Conservation (phyloP, 30 jellyfish, hydroid and myxozoan species). For the Clytia hemisphaerica region DNA sequence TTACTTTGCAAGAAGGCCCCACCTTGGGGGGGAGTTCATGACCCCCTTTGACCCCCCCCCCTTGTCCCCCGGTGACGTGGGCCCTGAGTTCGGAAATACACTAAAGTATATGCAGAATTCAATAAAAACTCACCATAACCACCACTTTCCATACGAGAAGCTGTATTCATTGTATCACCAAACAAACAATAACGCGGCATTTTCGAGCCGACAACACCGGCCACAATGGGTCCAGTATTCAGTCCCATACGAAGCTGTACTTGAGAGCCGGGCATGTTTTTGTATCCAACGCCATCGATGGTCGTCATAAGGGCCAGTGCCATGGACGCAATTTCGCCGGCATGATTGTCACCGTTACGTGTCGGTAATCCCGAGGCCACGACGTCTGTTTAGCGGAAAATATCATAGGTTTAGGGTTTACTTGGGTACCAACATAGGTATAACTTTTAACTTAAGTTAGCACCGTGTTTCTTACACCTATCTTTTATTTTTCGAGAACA, state of each 20-base stretch:
- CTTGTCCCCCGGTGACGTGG: too few species aligned
- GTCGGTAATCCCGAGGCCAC: constrained; percentile 55
- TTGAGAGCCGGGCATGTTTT: constrained; percentile 47
- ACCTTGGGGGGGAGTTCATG: too few species aligned
- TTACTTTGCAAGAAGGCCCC: too few species aligned
- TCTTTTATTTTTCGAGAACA: too few species aligned
- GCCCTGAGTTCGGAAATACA: too few species aligned
- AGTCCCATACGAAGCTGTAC: constrained; percentile 52
- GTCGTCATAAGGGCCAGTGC: constrained; percentile 33
- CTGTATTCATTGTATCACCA: constrained; percentile 89
- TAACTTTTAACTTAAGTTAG: too few species aligned
- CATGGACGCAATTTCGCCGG: constrained; percentile 56
- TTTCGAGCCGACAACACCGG: constrained; percentile 86
- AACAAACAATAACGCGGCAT: constrained; percentile 91
- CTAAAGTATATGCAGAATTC: too few species aligned
- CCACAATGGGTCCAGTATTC: constrained; percentile 86
- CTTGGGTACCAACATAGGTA: too few species aligned
- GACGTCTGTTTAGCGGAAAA: too few species aligned
- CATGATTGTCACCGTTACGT: constrained; percentile 59
- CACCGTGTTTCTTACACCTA: too few species aligned
- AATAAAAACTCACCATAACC: constrained; percentile 44
- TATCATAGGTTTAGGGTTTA: too few species aligned
- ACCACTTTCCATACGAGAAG: constrained; percentile 87
- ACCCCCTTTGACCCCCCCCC: too few species aligned
- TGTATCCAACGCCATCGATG: constrained; percentile 38